Conservation (phyloP, 2,113 vertebrate genomes). For the Nyctereutes procyonoides region DNA sequence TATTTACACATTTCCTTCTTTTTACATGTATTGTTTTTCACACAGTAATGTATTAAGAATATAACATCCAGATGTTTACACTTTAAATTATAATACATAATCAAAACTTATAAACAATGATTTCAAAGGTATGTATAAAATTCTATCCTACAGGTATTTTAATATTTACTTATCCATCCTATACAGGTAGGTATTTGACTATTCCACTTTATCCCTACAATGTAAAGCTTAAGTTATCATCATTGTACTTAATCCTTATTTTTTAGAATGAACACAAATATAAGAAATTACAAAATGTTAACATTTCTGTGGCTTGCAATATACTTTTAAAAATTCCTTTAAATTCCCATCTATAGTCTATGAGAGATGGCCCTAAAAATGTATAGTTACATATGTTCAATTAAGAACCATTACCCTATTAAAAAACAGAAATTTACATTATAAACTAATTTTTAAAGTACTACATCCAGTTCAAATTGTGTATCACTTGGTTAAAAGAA, state of each 20-base stretch:
- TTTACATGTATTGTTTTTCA: neutral
- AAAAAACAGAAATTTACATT: neutral
- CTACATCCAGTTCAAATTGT: neutral
- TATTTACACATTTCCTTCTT: neutral
- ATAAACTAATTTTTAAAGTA: constrained; percentile 14
- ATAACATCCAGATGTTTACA: neutral
- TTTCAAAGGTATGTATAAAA: neutral
- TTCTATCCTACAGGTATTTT: neutral
- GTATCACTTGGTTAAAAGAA: constrained; percentile 44
- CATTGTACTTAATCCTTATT: neutral
- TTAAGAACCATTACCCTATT: neutral
- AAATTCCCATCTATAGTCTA: neutral
- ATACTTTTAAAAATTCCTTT: constrained; percentile 23
- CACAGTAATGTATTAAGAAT: neutral
- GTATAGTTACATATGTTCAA: neutral
- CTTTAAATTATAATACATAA: neutral
- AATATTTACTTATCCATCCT: neutral
- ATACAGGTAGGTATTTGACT: neutral
- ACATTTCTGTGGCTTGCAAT: neutral
- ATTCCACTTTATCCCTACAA: neutral
- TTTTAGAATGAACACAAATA: neutral
- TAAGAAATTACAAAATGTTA: neutral
- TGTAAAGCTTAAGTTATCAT: neutral
- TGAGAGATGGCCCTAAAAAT: neutral
- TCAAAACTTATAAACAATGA: neutral